Evolutionary conservation across 2,888 invertebrate genomes (phyloP).

Genomic region (Amaurobius ferox): DNA sequence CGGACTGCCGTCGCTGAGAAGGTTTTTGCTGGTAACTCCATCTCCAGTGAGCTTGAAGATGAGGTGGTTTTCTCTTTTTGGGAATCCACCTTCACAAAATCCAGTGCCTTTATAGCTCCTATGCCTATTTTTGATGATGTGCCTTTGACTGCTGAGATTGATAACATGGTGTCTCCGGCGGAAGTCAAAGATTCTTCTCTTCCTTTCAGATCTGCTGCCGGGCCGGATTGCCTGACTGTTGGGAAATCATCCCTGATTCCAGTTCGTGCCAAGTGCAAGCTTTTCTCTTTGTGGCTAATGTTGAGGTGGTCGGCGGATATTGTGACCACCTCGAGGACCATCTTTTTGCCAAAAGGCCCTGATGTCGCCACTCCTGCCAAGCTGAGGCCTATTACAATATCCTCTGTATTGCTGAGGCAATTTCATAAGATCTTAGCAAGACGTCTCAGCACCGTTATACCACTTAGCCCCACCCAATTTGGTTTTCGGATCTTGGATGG

Average conservation of each 20-base stretch:
- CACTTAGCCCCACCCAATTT: neutral
- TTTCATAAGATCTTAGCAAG: conserved; percentile 1
- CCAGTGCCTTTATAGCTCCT: too few relatives aligned
- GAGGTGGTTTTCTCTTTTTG: neutral
- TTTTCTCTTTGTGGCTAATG: neutral
- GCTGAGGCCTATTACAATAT: neutral
- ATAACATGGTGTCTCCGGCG: too few relatives aligned
- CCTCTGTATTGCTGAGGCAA: neutral
- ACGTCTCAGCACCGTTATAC: neutral
- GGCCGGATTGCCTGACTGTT: too few relatives aligned
- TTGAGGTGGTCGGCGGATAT: neutral
- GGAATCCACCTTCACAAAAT: neutral
- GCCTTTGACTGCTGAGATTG: too few relatives aligned
- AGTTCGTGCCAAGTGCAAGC: neutral
- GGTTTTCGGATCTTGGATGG: neutral
- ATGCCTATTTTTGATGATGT: neutral
- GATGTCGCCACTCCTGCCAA: neutral
- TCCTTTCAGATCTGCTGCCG: too few relatives aligned
- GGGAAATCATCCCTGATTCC: too few relatives aligned
- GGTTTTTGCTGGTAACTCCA: neutral
- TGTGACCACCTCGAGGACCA: neutral
- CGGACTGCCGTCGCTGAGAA: neutral
- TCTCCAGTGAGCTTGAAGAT: neutral
- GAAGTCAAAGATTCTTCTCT: too few relatives aligned
- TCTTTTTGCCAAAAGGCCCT: neutral